These are phyloP conservation scores for Rhingia rostrata DNA, from an alignment of 2,888 invertebrate species.

Conservation along the genomic window DNA sequence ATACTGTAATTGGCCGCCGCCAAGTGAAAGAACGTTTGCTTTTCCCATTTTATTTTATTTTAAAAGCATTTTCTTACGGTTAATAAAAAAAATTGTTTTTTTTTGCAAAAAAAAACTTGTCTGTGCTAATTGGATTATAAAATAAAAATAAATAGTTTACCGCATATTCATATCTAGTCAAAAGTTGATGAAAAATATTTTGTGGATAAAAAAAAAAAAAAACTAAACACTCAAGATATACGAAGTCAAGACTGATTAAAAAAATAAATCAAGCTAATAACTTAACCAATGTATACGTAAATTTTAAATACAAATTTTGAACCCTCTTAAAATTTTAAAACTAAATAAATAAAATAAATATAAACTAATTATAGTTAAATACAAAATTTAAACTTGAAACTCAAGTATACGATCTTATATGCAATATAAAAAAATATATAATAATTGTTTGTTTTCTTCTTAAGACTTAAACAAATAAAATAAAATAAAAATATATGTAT, in stretches of 20 bases:
- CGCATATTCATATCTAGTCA: conserved; percentile 76
- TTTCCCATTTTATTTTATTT: conserved; percentile 18
- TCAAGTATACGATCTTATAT: conserved; percentile 78
- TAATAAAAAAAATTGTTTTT: conserved; percentile 3
- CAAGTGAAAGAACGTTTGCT: conserved; percentile 52
- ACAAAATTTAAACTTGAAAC: conserved; percentile 37
- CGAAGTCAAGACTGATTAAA: conserved; percentile 79
- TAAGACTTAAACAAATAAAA: conserved; percentile 76
- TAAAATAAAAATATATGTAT: conserved; percentile 66
- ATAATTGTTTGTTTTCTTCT: conserved; percentile 70
- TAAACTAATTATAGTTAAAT: conserved; percentile 29
- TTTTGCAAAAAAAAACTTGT: background rate
- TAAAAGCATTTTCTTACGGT: conserved; percentile 53
- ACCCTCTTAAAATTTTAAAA: conserved; percentile 49
- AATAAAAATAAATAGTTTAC: conserved; percentile 25
- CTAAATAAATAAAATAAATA: conserved; percentile 45
- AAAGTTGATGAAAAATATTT: conserved; percentile 75
- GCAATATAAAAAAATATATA: conserved; percentile 76
- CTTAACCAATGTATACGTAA: conserved; percentile 82
- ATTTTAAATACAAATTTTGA: conserved; percentile 74
- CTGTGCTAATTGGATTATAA: conserved; percentile 60
- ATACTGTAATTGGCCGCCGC: conserved; percentile 65
- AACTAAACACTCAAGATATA: conserved; percentile 59
- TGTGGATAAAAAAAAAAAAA: conserved; percentile 63
- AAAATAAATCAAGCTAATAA: conserved; percentile 58